These are phyloP conservation scores for Phylloscopus trochiloides DNA, from an alignment of 2,113 vertebrate species.

Conservation along the genomic window DNA sequence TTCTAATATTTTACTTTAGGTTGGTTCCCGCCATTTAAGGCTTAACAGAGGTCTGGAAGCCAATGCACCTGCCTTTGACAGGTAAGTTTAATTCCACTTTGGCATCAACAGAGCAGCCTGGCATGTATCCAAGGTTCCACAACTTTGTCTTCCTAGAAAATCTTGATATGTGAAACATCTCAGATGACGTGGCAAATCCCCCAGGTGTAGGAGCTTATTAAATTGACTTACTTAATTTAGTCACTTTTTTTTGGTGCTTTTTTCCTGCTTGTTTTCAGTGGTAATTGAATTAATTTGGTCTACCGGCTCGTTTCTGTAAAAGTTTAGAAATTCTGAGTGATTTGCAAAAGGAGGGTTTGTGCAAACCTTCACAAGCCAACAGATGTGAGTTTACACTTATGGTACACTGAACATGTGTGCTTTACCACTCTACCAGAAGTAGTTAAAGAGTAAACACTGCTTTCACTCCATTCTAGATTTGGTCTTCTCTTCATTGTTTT, in stretches of 20 bases:
- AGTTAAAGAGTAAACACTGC: neutral
- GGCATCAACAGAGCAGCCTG: neutral
- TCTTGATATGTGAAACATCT: neutral
- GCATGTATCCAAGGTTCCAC: neutral
- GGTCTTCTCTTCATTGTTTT: neutral
- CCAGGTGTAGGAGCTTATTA: neutral
- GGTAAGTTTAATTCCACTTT: slow-evolving; percentile 56
- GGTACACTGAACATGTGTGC: neutral
- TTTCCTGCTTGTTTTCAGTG: neutral
- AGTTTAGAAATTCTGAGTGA: neutral
- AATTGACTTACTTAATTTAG: neutral
- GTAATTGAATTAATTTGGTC: neutral
- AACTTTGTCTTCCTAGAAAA: neutral
- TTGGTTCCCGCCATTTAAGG: slow-evolving; percentile 79
- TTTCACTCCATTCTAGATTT: neutral
- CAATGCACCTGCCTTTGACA: slow-evolving; percentile 83
- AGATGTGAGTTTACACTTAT: neutral
- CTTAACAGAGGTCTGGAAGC: slow-evolving; percentile 82
- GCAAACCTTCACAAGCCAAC: neutral
- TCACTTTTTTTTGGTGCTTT: neutral
- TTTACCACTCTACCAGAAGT: neutral
- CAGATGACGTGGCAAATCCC: neutral
- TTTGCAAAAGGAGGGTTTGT: neutral
- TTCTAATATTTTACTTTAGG: slow-evolving; percentile 60
- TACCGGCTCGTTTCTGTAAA: neutral